Evolutionary conservation across 2,797 vertebrate genomes (phyloP).

Genomic region (Rhinatrema bivittatum): DNA sequence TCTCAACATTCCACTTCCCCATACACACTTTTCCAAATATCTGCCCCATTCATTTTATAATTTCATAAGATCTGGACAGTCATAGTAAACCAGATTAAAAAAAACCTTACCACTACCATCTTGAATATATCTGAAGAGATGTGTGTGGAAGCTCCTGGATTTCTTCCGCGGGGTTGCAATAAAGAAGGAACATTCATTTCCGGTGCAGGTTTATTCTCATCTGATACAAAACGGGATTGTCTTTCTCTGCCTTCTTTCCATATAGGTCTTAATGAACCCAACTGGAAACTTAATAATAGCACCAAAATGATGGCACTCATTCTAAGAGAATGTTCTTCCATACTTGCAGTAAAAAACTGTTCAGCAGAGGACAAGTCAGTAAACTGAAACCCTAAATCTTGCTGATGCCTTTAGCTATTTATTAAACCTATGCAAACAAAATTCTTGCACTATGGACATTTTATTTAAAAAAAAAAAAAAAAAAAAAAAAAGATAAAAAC

Average conservation of each 20-base stretch:
- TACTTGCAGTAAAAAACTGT: no score
- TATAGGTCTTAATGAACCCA: background rate
- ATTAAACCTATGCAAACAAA: conserved; percentile 13
- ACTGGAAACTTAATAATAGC: background rate
- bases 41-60: no score
- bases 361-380: no score
- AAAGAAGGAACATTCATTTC: background rate
- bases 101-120: conserved; percentile 2
- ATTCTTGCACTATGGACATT: background rate
- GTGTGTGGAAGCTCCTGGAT: background rate
- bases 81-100: no score
- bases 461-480: background rate
- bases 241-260: background rate
- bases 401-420: background rate
- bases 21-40: no score
- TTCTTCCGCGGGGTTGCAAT: background rate
- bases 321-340: no score
- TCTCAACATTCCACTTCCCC: no score
- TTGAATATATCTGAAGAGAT: background rate
- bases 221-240: no score
- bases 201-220: background rate
- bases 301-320: background rate
- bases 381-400: no score
- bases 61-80: no score
- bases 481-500: no score